phyloP scores from a whole-genome alignment of 1,140 invertebrate genomes.

The Brachionus manjavacas region DNA sequence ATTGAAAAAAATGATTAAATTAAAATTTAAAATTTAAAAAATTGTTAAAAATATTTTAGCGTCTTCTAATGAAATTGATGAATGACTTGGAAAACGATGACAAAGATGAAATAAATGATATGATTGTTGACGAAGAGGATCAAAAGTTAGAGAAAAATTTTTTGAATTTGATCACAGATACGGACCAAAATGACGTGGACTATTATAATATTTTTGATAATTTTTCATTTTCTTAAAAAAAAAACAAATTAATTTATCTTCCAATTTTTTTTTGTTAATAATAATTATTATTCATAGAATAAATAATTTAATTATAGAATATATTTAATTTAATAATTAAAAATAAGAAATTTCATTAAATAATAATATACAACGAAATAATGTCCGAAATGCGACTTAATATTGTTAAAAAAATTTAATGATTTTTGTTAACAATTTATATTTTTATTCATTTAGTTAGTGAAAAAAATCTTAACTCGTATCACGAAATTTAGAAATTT shows the following conservation, averaged over 20 bases:
- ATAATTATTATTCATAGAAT: not conserved
- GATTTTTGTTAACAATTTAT: no score
- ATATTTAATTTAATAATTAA: no score
- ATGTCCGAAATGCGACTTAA: no score
- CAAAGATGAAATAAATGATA: not conserved
- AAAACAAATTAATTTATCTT: not conserved
- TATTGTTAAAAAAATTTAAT: no score
- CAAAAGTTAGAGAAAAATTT: not conserved
- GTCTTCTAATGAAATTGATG: slow-evolving; percentile 17
- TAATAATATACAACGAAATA: no score
- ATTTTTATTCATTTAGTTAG: no score
- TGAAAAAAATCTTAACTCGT: no score
- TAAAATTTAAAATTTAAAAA: not conserved
- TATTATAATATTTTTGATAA: not conserved
- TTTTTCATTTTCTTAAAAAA: not conserved
- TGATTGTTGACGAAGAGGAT: not conserved
- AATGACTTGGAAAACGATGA: slow-evolving; percentile 5
- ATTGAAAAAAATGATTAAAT: not conserved
- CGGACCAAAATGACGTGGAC: not conserved
- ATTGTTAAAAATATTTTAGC: not conserved
- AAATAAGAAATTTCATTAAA: no score
- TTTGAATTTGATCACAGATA: not conserved
- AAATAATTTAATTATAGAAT: no score
- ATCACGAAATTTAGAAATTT: no score
- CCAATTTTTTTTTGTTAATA: not conserved